Base-by-base conservation (phyloP, 2,797 vertebrate species). In the Carapus acus region DNA sequence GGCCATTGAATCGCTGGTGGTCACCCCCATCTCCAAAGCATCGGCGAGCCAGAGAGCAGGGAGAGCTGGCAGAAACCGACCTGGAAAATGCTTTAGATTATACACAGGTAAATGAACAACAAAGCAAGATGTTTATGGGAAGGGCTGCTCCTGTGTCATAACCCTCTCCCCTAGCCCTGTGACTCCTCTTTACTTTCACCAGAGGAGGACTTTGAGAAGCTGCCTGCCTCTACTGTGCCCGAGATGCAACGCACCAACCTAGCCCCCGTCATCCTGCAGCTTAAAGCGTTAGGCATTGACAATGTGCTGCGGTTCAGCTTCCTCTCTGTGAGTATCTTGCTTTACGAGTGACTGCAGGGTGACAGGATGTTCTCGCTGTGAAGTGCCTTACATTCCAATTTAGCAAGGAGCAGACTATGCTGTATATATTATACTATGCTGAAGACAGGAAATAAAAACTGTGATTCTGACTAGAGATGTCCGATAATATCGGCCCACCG, bases 181-280 rank as follows among this genome's bases (percentile, higher is more conserved):
- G 24, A 48, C 47, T 37, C 17, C 22, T 42, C 47, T 5, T 49
- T 67, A 36, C 38, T 58, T 62, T 45, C 43, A 49, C 51, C 84
- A 99, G 96, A 99, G 88, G 96, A 97, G 66, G 93, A 96, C 82
- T 99, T 94, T 67, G 93, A 95, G 82, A 92, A 94, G 83, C 66
- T 99, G 73, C 95, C 94, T 0, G 86, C 89, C 11, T 86, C 88
- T 21, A 97, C 93, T 0, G 90, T 98, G 38, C 96, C 96, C 0
- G 96, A 99, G 88, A 98, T 98, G 96, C 96, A 98, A 81, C 92
- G 96, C 62, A 93, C 92, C 57, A 97, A 97, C 81, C 85, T 99
- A 68, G 91, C 94, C 0, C 96, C 96, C 0, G 94, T 98, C 78
- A 91, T 98, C 79, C 85, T 98, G 67, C 96, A 98, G 86, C 92